Base-by-base conservation (phyloP, 2,797 vertebrate species). In the Helostoma temminkii region DNA sequence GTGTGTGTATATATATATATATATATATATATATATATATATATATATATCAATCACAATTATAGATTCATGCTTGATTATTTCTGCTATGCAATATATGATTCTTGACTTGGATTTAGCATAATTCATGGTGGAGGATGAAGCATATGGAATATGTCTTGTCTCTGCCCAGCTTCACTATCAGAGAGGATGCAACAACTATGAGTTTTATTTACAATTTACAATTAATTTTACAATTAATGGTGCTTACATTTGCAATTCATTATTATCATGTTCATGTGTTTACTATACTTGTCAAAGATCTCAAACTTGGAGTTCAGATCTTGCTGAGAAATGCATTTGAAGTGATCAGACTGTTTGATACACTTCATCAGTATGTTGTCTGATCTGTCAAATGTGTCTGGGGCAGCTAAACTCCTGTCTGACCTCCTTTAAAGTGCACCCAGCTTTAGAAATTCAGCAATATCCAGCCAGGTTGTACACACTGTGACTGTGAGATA, bases 401-500 rank as follows among this genome's bases (percentile, higher is more conserved):
- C 37, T 32, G 45, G 45, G 34, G 16, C 42, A 47, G 28, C 39
- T 68, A 12, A 59, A 61, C 24, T 57, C 25, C 9, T 5, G 14
- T 1, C 50, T 49, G 19, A n/a, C 66, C 22, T 54, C 14, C 34
- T 74, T 76, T 37, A 56, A 42, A 55, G 21, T 46, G 22, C 16
- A 41, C 24, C 4, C 19, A 28, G 59, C 21, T 55, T 66, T 62
- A 43, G 26, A 72, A 55, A 76, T 37, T 32, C 32, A 50, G 43
- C 52, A 55, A 37, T 57, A 49, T 62, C 55, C 47, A 56, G 30
- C 58, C 21, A 37, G 43, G 58, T 67, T 34, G n/a, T 61, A 18
- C 26, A 60, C 66, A 36, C 45, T 71, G 57, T 64, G 28, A 48
- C 61, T 66, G 52, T 2, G 18, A 61, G 37, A 66, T 46, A 62